Evolutionary conservation across 2,113 vertebrate species (phyloP).

Genomic region (Coturnix japonica): DNA sequence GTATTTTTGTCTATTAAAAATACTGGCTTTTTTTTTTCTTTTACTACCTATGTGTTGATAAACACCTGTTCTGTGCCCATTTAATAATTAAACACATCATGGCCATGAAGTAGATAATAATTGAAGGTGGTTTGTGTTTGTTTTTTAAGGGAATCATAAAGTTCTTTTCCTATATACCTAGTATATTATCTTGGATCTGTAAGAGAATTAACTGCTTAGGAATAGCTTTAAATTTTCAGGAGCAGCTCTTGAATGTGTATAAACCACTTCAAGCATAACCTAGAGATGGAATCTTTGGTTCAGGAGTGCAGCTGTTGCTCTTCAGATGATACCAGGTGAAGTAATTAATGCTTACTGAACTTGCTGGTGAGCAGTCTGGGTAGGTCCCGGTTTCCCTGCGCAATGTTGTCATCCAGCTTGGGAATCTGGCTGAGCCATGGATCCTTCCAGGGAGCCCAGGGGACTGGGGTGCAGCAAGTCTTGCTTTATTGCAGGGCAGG

Average conservation of each 20-base stretch:
- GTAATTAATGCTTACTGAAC: neutral
- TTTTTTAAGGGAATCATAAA: neutral
- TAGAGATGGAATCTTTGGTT: neutral
- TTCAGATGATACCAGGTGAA: neutral
- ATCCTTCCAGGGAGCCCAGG: neutral
- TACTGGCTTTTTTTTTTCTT: neutral
- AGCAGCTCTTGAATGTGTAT: neutral
- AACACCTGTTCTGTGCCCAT: neutral
- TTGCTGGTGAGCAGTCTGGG: neutral
- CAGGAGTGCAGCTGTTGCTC: neutral
- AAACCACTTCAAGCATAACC: neutral
- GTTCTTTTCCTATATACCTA: neutral
- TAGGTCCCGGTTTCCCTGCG: neutral
- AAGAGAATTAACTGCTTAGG: neutral
- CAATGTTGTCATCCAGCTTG: neutral
- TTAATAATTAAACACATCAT: neutral
- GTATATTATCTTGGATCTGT: neutral
- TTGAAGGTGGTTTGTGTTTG: neutral
- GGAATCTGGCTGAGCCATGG: neutral
- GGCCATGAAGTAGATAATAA: rapidly evolving
- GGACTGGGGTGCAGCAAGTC: neutral
- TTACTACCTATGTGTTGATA: neutral
- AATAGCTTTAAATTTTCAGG: neutral
- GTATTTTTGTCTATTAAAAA: neutral
- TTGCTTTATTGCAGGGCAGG: neutral